Percentiles rank a stretch among this genome's conserved stretches.
These are phyloP conservation scores for Cosmia pyralina DNA, from an alignment of 2,888 invertebrate genomes.

Conservation along the genomic window DNA sequence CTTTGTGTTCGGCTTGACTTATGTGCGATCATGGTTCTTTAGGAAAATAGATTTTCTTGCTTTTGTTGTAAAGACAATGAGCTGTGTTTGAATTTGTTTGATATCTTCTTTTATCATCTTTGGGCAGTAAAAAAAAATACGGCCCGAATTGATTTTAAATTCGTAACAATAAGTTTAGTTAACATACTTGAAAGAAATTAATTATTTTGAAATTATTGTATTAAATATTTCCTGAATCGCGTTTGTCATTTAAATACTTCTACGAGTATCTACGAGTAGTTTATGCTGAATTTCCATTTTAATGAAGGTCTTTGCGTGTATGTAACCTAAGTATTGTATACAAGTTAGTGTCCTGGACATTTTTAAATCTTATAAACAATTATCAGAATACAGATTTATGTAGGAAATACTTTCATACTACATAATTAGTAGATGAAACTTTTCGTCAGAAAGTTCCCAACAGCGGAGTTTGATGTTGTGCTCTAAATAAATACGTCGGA, in stretches of 20 bases:
- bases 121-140: no score
- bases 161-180: not conserved
- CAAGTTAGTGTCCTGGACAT: no score
- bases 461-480: not conserved
- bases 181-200: not conserved
- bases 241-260: slow-evolving; percentile 7
- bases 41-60: slow-evolving; percentile 26
- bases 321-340: not conserved
- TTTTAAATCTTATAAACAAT: not conserved
- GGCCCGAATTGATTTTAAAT: not conserved
- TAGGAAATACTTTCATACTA: not conserved
- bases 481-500: not conserved
- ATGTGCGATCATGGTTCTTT: slow-evolving; percentile 12
- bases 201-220: not conserved
- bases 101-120: slow-evolving; percentile 1
- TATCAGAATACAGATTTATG: not conserved
- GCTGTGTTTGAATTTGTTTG: not conserved
- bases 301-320: not conserved
- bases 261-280: no score
- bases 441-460: not conserved
- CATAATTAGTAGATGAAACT: not conserved
- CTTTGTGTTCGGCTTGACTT: slow-evolving; percentile 35
- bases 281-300: slow-evolving; percentile 1
- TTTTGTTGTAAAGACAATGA: slow-evolving; percentile 20
- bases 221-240: not conserved